phyloP scores from a whole-genome alignment of 2,797 vertebrate genomes.

The Cryptoprocta ferox region DNA sequence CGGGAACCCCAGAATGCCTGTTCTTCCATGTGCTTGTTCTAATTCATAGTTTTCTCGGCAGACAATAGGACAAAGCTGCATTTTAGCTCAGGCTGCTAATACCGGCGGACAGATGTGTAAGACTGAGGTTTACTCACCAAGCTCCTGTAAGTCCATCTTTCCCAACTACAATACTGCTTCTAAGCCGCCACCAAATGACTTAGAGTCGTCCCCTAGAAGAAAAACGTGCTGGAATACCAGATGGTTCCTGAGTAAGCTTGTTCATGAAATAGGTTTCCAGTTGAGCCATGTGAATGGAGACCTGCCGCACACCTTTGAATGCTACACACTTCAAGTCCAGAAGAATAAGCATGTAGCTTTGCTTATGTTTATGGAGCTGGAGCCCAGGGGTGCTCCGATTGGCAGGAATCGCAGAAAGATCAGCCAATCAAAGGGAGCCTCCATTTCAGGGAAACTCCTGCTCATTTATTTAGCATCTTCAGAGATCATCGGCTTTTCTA shows the following conservation, averaged over 20 bases:
- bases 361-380: constrained; percentile 95
- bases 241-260: constrained; percentile 82
- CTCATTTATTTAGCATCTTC: constrained; percentile 88
- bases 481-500: constrained; percentile 82
- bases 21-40: constrained; percentile 17
- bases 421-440: constrained; percentile 91
- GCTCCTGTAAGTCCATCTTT: constrained; percentile 88
- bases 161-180: constrained; percentile 79
- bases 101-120: constrained; percentile 61
- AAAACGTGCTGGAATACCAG: constrained; percentile 77
- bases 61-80: constrained; percentile 75
- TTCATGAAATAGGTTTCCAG: constrained; percentile 81
- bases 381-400: constrained; percentile 90
- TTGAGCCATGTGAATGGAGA: constrained; percentile 85
- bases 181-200: constrained; percentile 70
- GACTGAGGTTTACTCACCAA: constrained; percentile 87
- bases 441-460: constrained; percentile 91
- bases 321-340: constrained; percentile 84
- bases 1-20: neutral
- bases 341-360: constrained; percentile 91
- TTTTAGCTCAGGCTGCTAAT: constrained; percentile 25
- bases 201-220: constrained; percentile 72
- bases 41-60: constrained; percentile 46
- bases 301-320: constrained; percentile 80
- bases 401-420: constrained; percentile 88